Percentiles rank a stretch among this genome's conserved stretches.
Evolutionary conservation across 1,140 invertebrate genomes (phyloP).

Genomic region (Akabosia matsudoensis): DNA sequence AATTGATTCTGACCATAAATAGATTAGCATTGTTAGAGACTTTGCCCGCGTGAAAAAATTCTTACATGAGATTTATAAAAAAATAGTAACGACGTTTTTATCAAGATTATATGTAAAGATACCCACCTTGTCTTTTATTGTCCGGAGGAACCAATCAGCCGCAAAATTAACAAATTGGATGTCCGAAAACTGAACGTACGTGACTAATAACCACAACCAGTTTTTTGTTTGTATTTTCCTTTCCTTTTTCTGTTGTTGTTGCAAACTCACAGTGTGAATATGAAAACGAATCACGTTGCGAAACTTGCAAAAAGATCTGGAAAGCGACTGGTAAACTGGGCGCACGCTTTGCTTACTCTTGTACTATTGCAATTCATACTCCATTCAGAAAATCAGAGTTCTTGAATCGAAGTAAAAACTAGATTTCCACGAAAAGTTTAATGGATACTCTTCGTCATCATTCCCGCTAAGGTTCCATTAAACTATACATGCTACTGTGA

Average conservation of each 20-base stretch:
- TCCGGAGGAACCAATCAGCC: not conserved
- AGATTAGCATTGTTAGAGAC: no score
- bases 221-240: no score
- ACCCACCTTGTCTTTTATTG: not conserved
- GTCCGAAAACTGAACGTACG: not conserved
- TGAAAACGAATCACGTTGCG: not conserved
- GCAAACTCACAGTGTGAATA: no score
- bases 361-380: not conserved
- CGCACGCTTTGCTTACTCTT: not conserved
- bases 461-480: not conserved
- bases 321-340: slow-evolving; percentile 1
- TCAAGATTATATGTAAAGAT: not conserved
- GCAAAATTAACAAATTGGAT: not conserved
- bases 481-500: not conserved
- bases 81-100: no score
- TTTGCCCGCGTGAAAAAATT: no score
- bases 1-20: no score
- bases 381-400: not conserved
- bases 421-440: not conserved
- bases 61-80: no score
- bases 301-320: no score
- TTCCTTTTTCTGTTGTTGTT: no score
- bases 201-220: not conserved
- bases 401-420: not conserved
- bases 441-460: not conserved